Evolutionary conservation across 2,113 vertebrate genomes (phyloP).

Genomic region (Chauna torquata): DNA sequence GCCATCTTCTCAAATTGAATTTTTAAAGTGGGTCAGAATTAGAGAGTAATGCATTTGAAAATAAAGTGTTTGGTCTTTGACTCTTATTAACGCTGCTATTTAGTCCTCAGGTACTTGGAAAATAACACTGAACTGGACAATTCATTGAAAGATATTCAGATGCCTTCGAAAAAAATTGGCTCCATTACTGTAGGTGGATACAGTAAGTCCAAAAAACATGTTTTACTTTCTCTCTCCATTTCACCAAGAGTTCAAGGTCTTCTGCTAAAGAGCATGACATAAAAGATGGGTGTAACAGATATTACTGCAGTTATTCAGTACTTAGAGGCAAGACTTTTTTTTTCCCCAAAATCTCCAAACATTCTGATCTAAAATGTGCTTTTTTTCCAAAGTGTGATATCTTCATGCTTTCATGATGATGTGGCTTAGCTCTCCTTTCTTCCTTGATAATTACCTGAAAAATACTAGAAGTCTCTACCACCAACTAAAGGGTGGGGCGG

Average conservation of each 20-base stretch:
- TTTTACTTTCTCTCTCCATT: not conserved
- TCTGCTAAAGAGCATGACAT: not conserved
- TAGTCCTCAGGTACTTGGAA: constrained; percentile 84
- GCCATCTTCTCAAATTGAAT: not conserved
- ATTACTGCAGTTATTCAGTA: not conserved
- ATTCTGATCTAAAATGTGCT: not conserved
- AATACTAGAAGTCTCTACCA: not conserved
- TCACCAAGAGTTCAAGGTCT: not conserved
- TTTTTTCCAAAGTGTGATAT: not conserved
- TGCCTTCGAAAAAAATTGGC: constrained; percentile 83
- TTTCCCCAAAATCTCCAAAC: not conserved
- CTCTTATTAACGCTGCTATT: not conserved
- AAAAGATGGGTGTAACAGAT: not conserved
- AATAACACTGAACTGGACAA: constrained; percentile 84
- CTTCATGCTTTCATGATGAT: not conserved
- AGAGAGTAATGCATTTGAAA: not conserved
- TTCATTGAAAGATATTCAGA: constrained; percentile 82
- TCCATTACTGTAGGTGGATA: constrained; percentile 76
- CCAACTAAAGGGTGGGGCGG: rapidly evolving
- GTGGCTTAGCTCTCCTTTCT: not conserved
- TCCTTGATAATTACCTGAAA: not conserved
- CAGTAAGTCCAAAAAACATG: constrained; percentile 78
- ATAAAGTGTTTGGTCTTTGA: not conserved
- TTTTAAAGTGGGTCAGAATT: not conserved
- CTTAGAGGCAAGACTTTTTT: not conserved